These are phyloP conservation scores for Zaprionus capensis DNA, from an alignment of 1,140 invertebrate species.

Conservation along the genomic window DNA sequence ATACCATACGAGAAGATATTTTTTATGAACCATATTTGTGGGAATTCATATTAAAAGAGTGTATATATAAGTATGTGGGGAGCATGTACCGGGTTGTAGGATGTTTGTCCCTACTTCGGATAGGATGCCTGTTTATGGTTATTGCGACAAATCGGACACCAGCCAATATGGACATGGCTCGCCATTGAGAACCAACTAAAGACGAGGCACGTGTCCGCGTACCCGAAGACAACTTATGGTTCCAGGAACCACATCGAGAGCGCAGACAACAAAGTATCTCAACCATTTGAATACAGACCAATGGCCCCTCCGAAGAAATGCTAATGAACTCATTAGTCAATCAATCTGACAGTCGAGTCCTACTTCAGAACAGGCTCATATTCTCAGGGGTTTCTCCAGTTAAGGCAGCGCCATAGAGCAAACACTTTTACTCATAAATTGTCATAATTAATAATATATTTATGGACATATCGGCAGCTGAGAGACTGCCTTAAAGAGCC, in stretches of 20 bases:
- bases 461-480: conserved; percentile 63
- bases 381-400: conserved; percentile 36
- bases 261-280: conserved; percentile 14
- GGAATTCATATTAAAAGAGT: conserved; percentile 23
- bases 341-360: conserved; percentile 39
- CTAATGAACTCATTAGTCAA: conserved; percentile 79
- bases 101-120: conserved; percentile 29
- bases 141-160: conserved; percentile 72
- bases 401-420: conserved; percentile 35
- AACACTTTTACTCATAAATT: conserved; percentile 81
- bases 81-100: conserved; percentile 14
- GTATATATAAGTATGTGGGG: conserved; percentile 8
- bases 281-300: conserved; percentile 63
- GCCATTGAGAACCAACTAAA: conserved; percentile 46
- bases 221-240: conserved; percentile 11
- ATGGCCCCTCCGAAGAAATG: conserved; percentile 41
- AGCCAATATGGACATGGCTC: conserved; percentile 58
- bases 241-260: conserved; percentile 37
- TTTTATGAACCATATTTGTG: conserved; percentile 19
- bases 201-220: conserved; percentile 54
- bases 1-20: background rate
- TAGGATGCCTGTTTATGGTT: conserved; percentile 53
- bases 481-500: conserved; percentile 36
- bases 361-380: background rate
- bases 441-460: conserved; percentile 77